Conservation (phyloP, 2,888 invertebrate genomes). For the Patella ulyssiponensis region DNA sequence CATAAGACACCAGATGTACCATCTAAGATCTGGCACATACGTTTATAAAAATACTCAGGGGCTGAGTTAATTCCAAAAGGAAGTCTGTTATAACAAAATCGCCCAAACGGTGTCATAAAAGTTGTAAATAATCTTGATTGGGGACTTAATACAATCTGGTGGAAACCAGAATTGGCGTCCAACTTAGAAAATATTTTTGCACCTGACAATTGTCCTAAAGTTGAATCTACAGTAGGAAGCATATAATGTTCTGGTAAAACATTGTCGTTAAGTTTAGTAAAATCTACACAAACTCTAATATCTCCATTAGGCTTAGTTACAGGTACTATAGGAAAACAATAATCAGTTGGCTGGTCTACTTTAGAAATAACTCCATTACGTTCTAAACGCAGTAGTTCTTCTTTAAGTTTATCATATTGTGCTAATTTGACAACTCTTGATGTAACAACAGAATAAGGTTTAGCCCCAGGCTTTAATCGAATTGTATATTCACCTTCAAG, state of each 20-base stretch:
- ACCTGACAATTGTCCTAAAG: conserved; percentile 23
- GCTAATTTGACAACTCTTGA: background rate
- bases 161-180: conserved; percentile 32
- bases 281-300: too few species aligned
- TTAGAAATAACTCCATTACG: background rate
- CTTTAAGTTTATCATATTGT: background rate
- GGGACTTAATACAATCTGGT: conserved; percentile 23
- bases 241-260: conserved; percentile 20
- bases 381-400: background rate
- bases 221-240: conserved; percentile 29
- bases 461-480: background rate
- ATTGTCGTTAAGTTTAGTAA: too few species aligned
- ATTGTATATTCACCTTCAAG: background rate
- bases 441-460: background rate
- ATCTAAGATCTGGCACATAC: conserved; percentile 53
- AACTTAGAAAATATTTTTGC: conserved; percentile 29
- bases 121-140: conserved; percentile 34
- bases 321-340: too few species aligned
- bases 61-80: conserved; percentile 63
- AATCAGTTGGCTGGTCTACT: too few species aligned
- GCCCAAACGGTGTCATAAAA: conserved; percentile 46
- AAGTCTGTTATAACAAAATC: conserved; percentile 38
- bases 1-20: conserved; percentile 33
- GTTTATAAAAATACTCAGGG: conserved; percentile 71
- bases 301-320: too few species aligned